phyloP scores from a whole-genome alignment of 2,113 vertebrate species.

The Nibea albiflora region DNA sequence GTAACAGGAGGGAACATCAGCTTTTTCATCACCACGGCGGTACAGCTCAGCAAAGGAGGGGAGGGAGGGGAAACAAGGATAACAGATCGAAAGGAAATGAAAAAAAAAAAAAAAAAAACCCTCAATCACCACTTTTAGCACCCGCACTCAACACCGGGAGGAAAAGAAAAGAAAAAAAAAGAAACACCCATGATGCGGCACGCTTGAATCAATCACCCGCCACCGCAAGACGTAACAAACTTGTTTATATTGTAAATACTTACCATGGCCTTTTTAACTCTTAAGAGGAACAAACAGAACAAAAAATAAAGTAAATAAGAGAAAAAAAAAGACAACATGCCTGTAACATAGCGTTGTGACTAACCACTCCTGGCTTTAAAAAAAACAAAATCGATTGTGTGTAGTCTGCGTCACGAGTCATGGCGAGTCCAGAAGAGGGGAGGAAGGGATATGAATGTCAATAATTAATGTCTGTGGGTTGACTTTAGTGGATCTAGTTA shows the following conservation, averaged over 20 bases:
- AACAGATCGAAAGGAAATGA: background rate
- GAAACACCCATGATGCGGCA: background rate
- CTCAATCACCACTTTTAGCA: conserved; percentile 39
- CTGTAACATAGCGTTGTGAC: conserved; percentile 91
- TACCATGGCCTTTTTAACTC: conserved; percentile 94
- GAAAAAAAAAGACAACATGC: conserved; percentile 75
- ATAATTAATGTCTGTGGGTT: conserved; percentile 71
- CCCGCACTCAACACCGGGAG: conserved; percentile 21
- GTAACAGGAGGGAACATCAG: background rate
- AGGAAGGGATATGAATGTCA: conserved; percentile 80
- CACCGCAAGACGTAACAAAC: conserved; percentile 67
- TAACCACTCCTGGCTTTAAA: conserved; percentile 86
- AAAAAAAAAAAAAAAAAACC: background rate
- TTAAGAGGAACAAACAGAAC: conserved; percentile 70
- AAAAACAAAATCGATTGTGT: conserved; percentile 64
- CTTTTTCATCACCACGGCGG: background rate
- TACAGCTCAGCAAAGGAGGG: background rate
- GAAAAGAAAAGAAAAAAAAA: background rate
- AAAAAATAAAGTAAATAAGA: conserved; percentile 71
- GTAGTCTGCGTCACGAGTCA: conserved; percentile 69
- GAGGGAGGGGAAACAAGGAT: background rate
- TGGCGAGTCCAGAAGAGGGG: conserved; percentile 51
- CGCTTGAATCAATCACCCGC: conserved; percentile 54
- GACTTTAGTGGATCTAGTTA: conserved; percentile 76
- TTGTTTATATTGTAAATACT: conserved; percentile 98